Conservation (phyloP, 2,888 invertebrate genomes). For the Hedya salicella region DNA sequence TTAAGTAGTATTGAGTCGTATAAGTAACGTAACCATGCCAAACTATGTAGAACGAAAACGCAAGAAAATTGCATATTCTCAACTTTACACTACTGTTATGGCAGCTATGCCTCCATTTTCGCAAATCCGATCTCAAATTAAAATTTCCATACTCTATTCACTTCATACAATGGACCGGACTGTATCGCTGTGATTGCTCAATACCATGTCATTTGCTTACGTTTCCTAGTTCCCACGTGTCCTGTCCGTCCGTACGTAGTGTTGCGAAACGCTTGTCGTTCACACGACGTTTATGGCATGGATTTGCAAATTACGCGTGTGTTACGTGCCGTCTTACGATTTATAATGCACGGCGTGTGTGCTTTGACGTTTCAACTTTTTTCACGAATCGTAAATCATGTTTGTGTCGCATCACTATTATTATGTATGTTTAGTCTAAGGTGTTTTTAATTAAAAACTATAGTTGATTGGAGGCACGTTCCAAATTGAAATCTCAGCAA, state of each 20-base stretch:
- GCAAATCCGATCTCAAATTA: conserved; percentile 12
- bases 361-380: conserved; percentile 35
- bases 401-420: conserved; percentile 22
- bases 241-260: conserved; percentile 35
- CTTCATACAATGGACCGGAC: conserved; percentile 37
- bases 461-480: background rate
- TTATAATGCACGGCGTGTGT: conserved; percentile 9
- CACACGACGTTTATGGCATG: conserved; percentile 43
- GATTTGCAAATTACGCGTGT: conserved; percentile 43
- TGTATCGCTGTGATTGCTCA: conserved; percentile 39
- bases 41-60: too few species aligned
- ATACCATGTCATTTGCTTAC: conserved; percentile 44
- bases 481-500: background rate
- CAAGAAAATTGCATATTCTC: too few species aligned
- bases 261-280: conserved; percentile 38
- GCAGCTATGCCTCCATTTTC: conserved; percentile 17
- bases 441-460: conserved; percentile 6
- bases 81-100: background rate
- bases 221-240: conserved; percentile 43
- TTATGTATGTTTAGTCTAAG: conserved; percentile 7
- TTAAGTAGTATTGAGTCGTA: too few species aligned
- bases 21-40: too few species aligned
- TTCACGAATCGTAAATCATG: conserved; percentile 20
- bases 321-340: conserved; percentile 26
- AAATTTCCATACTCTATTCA: conserved; percentile 23